A percentile compares a stretch with the other conserved stretches of the same genome.
Evolutionary conservation across 2,797 vertebrate species (phyloP).

Genomic region (Saguinus oedipus): DNA sequence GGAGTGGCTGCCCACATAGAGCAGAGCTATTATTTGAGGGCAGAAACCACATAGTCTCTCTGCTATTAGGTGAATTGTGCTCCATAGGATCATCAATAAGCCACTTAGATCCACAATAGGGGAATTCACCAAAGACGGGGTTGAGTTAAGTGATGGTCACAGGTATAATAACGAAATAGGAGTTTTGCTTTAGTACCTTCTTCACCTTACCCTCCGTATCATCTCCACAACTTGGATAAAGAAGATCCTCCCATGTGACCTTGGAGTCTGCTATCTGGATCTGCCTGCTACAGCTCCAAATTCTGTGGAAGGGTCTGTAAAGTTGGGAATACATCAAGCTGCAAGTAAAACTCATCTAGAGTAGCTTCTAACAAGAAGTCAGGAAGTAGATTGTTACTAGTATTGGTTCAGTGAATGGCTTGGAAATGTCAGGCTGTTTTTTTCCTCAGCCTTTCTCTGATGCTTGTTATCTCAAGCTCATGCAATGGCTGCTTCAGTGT

Average conservation of each 20-base stretch:
- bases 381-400: background rate
- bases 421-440: background rate
- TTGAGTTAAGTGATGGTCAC: background rate
- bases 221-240: background rate
- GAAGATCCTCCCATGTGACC: background rate
- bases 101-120: background rate
- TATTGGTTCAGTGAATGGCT: background rate
- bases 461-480: background rate
- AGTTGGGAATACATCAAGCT: background rate
- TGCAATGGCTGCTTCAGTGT: background rate
- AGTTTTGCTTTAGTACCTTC: background rate
- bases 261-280: background rate
- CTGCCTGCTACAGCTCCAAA: background rate
- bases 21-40: constrained; percentile 11
- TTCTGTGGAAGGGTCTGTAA: background rate
- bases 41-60: background rate
- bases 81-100: background rate
- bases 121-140: background rate
- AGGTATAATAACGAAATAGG: background rate
- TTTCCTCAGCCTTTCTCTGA: background rate
- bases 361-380: background rate
- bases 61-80: background rate
- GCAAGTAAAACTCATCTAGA: background rate
- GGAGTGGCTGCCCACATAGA: background rate
- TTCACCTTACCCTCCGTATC: background rate